phyloP scores from a whole-genome alignment of 1,140 invertebrate genomes.

The Acromyrmex heyeri region DNA sequence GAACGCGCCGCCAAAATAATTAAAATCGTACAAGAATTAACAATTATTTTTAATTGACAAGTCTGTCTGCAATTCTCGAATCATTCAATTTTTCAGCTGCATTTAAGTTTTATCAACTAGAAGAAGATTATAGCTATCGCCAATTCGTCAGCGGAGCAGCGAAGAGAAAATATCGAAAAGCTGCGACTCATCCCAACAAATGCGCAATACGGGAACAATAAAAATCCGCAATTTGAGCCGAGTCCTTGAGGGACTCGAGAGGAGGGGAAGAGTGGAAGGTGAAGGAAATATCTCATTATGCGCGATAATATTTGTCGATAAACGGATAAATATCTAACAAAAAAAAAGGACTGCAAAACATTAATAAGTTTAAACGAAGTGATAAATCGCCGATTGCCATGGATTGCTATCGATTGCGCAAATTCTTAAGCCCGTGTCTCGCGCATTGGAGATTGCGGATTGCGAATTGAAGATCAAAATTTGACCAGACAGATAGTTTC shows the following conservation, averaged over 20 bases:
- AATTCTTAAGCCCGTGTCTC: background rate
- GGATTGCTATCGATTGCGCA: conserved; percentile 46
- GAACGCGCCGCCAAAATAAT: background rate
- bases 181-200: background rate
- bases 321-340: background rate
- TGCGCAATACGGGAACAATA: background rate
- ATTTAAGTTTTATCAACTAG: background rate
- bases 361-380: background rate
- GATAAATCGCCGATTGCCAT: background rate
- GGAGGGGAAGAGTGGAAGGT: background rate
- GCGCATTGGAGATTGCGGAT: background rate
- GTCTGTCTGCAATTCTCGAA: background rate
- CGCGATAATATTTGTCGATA: background rate
- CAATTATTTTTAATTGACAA: background rate
- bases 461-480: no score
- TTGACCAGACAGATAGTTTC: no score
- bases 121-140: conserved; percentile 19
- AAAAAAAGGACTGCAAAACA: background rate
- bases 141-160: background rate
- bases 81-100: no score
- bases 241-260: background rate
- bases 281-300: background rate
- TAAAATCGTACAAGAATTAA: background rate
- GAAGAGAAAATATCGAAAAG: background rate
- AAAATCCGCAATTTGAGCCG: background rate